These are phyloP conservation scores for Ips typographus DNA, from an alignment of 1,140 invertebrate genomes.

Conservation along the genomic window DNA sequence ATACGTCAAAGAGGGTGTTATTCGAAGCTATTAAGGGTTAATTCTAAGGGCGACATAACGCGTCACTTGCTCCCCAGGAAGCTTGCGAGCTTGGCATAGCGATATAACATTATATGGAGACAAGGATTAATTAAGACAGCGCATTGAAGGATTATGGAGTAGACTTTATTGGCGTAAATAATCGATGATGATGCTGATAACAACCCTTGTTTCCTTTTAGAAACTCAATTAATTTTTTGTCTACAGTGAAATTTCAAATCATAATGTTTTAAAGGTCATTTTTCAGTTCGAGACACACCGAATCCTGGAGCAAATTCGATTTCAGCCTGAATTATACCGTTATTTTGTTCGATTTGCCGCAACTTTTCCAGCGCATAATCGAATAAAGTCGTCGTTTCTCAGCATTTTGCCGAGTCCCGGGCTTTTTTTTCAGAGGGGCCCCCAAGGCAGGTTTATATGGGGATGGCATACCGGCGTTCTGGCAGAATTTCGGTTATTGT, in stretches of 20 bases:
- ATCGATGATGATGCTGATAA: not conserved
- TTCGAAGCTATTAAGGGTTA: constrained; percentile 28
- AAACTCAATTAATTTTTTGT: no score
- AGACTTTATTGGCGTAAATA: constrained; percentile 15
- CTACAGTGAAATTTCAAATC: no score
- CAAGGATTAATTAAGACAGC: constrained; percentile 31
- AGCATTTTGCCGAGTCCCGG: not conserved
- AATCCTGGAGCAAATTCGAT: no score
- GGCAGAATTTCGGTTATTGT: constrained; percentile 23
- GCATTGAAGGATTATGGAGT: constrained; percentile 7
- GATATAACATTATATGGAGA: constrained; percentile 21
- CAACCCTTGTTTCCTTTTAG: no score
- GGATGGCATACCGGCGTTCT: not conserved
- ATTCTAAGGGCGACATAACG: constrained; percentile 18
- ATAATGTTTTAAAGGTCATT: no score
- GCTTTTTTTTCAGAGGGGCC: no score
- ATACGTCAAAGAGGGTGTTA: constrained; percentile 20
- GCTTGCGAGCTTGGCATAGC: constrained; percentile 17
- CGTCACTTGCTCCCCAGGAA: constrained; percentile 20
- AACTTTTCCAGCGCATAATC: not conserved
- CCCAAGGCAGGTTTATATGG: constrained; percentile 15
- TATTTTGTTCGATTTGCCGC: not conserved
- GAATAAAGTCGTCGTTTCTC: not conserved
- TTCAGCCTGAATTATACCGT: no score
- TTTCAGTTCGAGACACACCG: no score